Conservation (phyloP, 2,113 vertebrate genomes). For the Melanostigma gelatinosum region DNA sequence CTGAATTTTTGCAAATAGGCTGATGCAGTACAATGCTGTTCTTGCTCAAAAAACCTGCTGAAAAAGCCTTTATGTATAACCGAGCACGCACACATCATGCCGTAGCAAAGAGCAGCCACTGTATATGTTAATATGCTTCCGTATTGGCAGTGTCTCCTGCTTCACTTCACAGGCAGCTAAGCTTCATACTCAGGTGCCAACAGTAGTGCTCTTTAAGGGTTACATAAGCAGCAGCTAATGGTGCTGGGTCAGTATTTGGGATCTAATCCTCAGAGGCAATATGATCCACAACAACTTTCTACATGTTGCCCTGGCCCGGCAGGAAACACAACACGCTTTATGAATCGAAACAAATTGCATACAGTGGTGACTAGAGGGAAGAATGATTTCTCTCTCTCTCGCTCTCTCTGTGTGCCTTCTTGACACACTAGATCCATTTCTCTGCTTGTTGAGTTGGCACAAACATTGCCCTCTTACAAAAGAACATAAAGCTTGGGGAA, state of each 20-base stretch:
- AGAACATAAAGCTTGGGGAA: conserved; percentile 65
- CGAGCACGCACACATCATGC: conserved; percentile 51
- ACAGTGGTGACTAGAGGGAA: conserved; percentile 28
- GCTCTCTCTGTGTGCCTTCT: conserved; percentile 27
- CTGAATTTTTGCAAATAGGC: conserved; percentile 65
- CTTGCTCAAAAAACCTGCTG: conserved; percentile 68
- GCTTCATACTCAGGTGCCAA: conserved; percentile 58
- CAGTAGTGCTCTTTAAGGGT: conserved; percentile 63
- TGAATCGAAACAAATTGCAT: conserved; percentile 60
- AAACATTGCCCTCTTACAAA: conserved; percentile 54
- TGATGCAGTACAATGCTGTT: conserved; percentile 69
- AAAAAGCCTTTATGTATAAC: conserved; percentile 64
- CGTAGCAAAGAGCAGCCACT: conserved; percentile 54
- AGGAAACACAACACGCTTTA: conserved; percentile 63
- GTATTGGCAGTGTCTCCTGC: conserved; percentile 44
- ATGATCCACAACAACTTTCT: conserved; percentile 64
- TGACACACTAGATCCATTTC: conserved; percentile 65
- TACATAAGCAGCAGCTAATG: conserved; percentile 68
- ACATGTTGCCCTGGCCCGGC: conserved; percentile 45
- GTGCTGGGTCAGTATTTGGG: conserved; percentile 64
- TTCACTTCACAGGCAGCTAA: conserved; percentile 45
- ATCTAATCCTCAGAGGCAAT: conserved; percentile 66
- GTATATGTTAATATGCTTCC: conserved; percentile 50
- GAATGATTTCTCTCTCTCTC: conserved; percentile 32
- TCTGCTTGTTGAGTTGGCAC: conserved; percentile 62